These are phyloP conservation scores for Congeria kusceri DNA, from an alignment of 2,888 invertebrate genomes.

Conservation along the genomic window DNA sequence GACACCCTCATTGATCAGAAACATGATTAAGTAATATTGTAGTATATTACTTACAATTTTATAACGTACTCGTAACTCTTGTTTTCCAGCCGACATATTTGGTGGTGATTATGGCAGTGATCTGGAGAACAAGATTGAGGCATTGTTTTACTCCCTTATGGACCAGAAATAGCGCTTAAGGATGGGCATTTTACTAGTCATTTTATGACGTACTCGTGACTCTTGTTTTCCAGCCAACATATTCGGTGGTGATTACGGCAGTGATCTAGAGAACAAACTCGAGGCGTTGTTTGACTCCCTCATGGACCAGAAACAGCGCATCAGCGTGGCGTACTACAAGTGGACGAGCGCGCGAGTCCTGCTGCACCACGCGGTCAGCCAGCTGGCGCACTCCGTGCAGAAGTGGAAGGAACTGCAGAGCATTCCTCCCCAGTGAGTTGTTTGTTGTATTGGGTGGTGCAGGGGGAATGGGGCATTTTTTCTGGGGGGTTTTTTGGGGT, in stretches of 20 bases:
- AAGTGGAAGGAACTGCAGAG: slow-evolving; percentile 82
- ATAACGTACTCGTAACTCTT: too few relatives aligned
- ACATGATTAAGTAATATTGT: too few relatives aligned
- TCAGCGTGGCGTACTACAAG: slow-evolving; percentile 87
- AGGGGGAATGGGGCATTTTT: too few relatives aligned
- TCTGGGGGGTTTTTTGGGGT: too few relatives aligned
- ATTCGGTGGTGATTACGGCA: slow-evolving; percentile 87
- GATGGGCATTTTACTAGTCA: slow-evolving; percentile 77
- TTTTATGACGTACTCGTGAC: too few relatives aligned
- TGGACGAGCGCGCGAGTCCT: slow-evolving; percentile 86
- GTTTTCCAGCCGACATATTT: slow-evolving; percentile 85
- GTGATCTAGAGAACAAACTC: slow-evolving; percentile 86
- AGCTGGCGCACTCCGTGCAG: slow-evolving; percentile 86
- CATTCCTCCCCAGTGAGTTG: too few relatives aligned
- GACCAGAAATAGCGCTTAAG: slow-evolving; percentile 86
- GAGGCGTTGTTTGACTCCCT: slow-evolving; percentile 86
- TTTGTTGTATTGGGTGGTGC: too few relatives aligned
- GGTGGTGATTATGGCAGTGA: slow-evolving; percentile 87
- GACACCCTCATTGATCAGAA: slow-evolving; percentile 86
- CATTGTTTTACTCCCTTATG: slow-evolving; percentile 85
- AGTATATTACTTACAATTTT: too few relatives aligned
- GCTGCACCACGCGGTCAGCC: slow-evolving; percentile 86
- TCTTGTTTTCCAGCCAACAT: slow-evolving; percentile 83
- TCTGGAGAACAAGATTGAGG: slow-evolving; percentile 86
- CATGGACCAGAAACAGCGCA: slow-evolving; percentile 86